A percentile compares a stretch with the other conserved stretches of the same genome.
phyloP scores from a whole-genome alignment of 2,888 invertebrate genomes.

The Diploptera punctata region DNA sequence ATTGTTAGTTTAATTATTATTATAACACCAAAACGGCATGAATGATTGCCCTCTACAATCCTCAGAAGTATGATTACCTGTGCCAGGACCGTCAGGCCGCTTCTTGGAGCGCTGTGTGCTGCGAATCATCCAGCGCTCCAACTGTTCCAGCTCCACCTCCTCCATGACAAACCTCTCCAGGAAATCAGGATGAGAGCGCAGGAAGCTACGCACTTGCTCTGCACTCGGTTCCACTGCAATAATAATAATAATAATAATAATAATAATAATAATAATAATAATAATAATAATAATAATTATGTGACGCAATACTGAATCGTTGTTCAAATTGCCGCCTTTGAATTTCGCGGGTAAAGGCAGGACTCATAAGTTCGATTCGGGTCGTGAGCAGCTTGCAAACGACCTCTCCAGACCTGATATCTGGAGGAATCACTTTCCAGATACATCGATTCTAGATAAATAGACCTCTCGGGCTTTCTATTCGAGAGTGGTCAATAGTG shows the following conservation, averaged over 20 bases:
- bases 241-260: background rate
- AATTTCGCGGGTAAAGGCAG: too few species aligned
- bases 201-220: constrained; percentile 59
- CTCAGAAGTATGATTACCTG: background rate
- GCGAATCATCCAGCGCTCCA: constrained; percentile 71
- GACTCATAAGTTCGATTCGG: background rate
- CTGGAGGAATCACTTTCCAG: too few species aligned
- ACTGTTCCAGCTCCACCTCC: constrained; percentile 65
- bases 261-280: background rate
- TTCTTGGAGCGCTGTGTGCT: constrained; percentile 61
- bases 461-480: too few species aligned
- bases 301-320: background rate
- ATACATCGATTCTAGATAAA: too few species aligned
- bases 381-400: background rate
- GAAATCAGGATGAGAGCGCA: constrained; percentile 68
- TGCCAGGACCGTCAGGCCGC: constrained; percentile 46
- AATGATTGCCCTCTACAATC: too few species aligned
- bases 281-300: background rate
- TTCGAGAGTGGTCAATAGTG: background rate
- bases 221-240: constrained; percentile 30
- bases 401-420: background rate
- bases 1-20: too few species aligned
- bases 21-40: too few species aligned
- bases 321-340: background rate
- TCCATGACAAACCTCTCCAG: constrained; percentile 69